Evolutionary conservation across 2,888 invertebrate genomes (phyloP).

Genomic region (Macropis europaea): DNA sequence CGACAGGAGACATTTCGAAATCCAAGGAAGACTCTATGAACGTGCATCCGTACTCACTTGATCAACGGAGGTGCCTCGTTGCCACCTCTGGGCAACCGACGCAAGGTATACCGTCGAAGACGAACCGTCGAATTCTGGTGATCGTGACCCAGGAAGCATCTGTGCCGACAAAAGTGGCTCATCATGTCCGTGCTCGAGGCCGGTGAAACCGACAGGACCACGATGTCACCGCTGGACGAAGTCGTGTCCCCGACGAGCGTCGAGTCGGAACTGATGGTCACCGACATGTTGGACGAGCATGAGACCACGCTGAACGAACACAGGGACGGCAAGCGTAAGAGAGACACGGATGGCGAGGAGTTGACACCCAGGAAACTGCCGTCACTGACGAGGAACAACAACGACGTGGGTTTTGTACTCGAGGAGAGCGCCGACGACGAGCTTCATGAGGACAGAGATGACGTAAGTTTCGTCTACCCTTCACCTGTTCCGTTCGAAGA

Average conservation of each 20-base stretch:
- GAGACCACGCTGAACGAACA: conserved; percentile 63
- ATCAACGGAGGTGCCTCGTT: conserved; percentile 31
- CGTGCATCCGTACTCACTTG: conserved; percentile 36
- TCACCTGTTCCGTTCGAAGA: neutral
- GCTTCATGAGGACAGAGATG: conserved; percentile 73
- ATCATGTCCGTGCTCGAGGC: conserved; percentile 74
- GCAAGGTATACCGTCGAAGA: conserved; percentile 7
- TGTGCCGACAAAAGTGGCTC: conserved; percentile 29
- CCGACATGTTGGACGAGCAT: conserved; percentile 76
- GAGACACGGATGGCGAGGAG: conserved; percentile 70
- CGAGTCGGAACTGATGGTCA: conserved; percentile 76
- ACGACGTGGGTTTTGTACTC: conserved; percentile 77
- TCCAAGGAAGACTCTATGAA: conserved; percentile 41
- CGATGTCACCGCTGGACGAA: conserved; percentile 77
- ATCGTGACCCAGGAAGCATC: conserved; percentile 29
- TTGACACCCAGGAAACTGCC: conserved; percentile 74
- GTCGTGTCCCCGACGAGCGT: conserved; percentile 76
- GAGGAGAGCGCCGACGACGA: conserved; percentile 72
- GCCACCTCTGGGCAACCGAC: conserved; percentile 22
- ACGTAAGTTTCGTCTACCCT: conserved; percentile 69
- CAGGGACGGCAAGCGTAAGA: conserved; percentile 70
- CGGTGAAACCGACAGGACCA: conserved; percentile 70
- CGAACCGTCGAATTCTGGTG: conserved; percentile 37
- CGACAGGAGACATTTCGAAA: neutral
- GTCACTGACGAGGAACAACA: conserved; percentile 73